Conservation (phyloP, 2,888 invertebrate species). For the Notocelia uddmanniana region DNA sequence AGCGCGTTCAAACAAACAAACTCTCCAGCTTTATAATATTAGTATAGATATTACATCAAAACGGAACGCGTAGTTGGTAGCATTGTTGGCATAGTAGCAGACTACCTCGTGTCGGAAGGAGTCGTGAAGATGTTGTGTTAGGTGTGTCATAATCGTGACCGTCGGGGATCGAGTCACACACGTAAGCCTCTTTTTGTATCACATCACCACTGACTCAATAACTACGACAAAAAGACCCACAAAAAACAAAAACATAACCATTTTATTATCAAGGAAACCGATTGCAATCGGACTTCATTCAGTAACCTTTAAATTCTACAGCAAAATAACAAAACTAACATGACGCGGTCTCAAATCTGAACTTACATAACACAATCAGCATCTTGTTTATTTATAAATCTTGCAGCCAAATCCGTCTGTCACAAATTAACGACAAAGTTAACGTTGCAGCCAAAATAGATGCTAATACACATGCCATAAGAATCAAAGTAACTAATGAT, state of each 20-base stretch:
- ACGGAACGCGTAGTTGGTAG: not conserved
- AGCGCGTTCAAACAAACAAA: too few species aligned
- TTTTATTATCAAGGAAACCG: slow-evolving; percentile 44
- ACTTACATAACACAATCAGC: slow-evolving; percentile 81
- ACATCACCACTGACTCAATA: slow-evolving; percentile 44
- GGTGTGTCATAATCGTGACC: slow-evolving; percentile 33
- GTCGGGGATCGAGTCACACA: slow-evolving; percentile 15
- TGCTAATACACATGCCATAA: slow-evolving; percentile 49
- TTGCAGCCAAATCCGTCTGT: slow-evolving; percentile 80
- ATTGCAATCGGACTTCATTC: slow-evolving; percentile 44
- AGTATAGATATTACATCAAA: slow-evolving; percentile 2
- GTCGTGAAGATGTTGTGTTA: slow-evolving; percentile 23
- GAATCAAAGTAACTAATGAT: slow-evolving; percentile 49
- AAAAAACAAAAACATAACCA: slow-evolving; percentile 42
- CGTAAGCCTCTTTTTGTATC: slow-evolving; percentile 32
- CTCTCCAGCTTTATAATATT: too few species aligned
- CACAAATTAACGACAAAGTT: slow-evolving; percentile 66
- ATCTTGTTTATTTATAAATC: slow-evolving; percentile 80
- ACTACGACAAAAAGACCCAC: slow-evolving; percentile 35
- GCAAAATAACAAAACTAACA: slow-evolving; percentile 54
- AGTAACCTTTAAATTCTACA: slow-evolving; percentile 41
- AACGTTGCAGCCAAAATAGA: slow-evolving; percentile 24
- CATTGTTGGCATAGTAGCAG: slow-evolving; percentile 19
- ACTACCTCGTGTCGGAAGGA: slow-evolving; percentile 11
- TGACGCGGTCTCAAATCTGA: slow-evolving; percentile 72